Evolutionary conservation across 2,888 invertebrate species (phyloP).

Genomic region (Lasioglossum villosulum): DNA sequence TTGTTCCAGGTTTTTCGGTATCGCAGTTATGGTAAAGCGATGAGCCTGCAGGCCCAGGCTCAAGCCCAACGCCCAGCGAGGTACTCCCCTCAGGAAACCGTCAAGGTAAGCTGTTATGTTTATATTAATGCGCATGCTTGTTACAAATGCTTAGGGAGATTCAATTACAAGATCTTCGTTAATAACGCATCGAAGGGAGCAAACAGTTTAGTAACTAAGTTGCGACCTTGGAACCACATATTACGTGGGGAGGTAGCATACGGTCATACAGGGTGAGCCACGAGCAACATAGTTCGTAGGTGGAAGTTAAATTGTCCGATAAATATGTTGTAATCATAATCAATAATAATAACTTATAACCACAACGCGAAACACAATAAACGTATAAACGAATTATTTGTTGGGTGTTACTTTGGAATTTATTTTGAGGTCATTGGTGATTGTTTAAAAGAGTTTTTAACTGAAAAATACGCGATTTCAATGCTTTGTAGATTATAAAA

Average conservation of each 20-base stretch:
- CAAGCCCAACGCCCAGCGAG: slow-evolving; percentile 77
- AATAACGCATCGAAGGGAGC: not conserved
- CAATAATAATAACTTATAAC: not conserved
- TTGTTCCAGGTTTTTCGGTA: slow-evolving; percentile 69
- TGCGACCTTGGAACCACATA: not conserved
- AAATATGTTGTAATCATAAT: not conserved
- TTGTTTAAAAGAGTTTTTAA: not conserved
- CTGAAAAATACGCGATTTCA: no score
- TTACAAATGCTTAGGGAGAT: not conserved
- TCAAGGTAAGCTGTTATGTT: slow-evolving; percentile 74
- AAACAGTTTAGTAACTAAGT: not conserved
- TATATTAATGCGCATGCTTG: not conserved
- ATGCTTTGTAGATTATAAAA: no score
- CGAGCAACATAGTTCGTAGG: not conserved
- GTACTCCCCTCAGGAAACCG: slow-evolving; percentile 81
- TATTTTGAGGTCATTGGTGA: not conserved
- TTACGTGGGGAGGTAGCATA: not conserved
- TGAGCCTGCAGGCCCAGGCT: slow-evolving; percentile 79
- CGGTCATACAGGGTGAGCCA: not conserved
- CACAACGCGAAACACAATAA: not conserved
- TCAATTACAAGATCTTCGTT: not conserved
- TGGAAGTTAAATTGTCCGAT: not conserved
- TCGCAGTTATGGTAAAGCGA: slow-evolving; percentile 78
- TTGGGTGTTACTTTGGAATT: not conserved
- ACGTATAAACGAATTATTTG: not conserved